These are phyloP conservation scores for Erebia palarica DNA, from an alignment of 2,888 invertebrate genomes.

Conservation along the genomic window DNA sequence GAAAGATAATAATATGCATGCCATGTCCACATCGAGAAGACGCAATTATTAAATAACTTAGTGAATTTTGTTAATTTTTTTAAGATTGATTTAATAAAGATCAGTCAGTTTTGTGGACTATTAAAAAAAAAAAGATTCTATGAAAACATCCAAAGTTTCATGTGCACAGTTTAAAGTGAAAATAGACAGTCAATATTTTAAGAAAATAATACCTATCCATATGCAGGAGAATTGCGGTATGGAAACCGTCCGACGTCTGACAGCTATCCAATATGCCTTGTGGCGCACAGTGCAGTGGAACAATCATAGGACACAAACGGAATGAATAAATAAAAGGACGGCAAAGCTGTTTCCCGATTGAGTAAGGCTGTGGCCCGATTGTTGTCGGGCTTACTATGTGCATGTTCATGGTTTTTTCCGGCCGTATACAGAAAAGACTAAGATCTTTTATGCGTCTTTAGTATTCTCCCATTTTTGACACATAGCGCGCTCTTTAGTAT, in stretches of 20 bases:
- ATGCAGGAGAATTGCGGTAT: slow-evolving; percentile 18
- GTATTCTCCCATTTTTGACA: no score
- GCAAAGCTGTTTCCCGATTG: slow-evolving; percentile 15
- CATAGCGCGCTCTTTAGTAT: no score
- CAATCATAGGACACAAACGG: slow-evolving; percentile 24
- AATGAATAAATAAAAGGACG: slow-evolving; percentile 24
- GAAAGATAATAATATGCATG: no score
- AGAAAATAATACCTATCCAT: slow-evolving; percentile 11
- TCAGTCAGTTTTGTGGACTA: no score
- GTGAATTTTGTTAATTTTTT: no score
- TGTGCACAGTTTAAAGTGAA: neutral
- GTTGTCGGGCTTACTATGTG: neutral
- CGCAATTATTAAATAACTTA: no score
- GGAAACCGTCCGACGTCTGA: slow-evolving; percentile 25
- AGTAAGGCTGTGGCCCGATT: neutral
- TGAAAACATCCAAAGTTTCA: no score
- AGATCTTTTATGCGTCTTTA: no score
- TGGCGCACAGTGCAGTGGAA: slow-evolving; percentile 16
- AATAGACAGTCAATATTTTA: neutral
- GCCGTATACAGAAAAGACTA: no score
- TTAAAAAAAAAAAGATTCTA: no score
- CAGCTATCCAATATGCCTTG: slow-evolving; percentile 32
- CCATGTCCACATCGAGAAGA: no score
- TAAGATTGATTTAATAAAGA: no score
- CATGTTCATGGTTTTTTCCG: neutral